Evolutionary conservation across 2,888 invertebrate genomes (phyloP).

Genomic region (Pimpla rufipes): DNA sequence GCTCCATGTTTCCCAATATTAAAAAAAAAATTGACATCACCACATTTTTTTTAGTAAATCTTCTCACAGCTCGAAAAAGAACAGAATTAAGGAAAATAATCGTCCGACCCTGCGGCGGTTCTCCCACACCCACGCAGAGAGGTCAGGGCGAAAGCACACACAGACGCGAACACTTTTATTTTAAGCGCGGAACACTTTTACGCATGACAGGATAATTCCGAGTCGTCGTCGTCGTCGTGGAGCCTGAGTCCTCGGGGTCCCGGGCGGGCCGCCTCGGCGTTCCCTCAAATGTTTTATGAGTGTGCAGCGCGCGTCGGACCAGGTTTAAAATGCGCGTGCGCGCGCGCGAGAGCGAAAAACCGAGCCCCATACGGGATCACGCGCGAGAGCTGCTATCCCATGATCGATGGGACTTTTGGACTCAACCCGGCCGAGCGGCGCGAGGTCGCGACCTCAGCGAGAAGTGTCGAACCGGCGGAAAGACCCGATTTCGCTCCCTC

Average conservation of each 20-base stretch:
- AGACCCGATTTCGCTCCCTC: not conserved
- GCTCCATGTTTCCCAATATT: too few relatives aligned
- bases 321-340: slow-evolving; percentile 54
- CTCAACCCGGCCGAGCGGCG: slow-evolving; percentile 76
- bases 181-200: slow-evolving; percentile 70
- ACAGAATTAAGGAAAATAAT: not conserved
- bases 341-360: slow-evolving; percentile 29
- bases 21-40: too few relatives aligned
- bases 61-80: not conserved
- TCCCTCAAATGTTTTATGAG: slow-evolving; percentile 73
- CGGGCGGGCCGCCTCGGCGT: too few relatives aligned
- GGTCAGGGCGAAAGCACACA: slow-evolving; percentile 44
- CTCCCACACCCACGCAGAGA: slow-evolving; percentile 46
- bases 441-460: slow-evolving; percentile 65
- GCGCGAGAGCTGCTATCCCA: slow-evolving; percentile 72
- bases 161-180: slow-evolving; percentile 24
- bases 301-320: slow-evolving; percentile 70
- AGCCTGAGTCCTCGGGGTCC: slow-evolving; percentile 60
- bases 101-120: slow-evolving; percentile 39
- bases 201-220: slow-evolving; percentile 77
- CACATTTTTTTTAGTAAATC: too few relatives aligned
- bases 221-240: slow-evolving; percentile 77
- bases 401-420: slow-evolving; percentile 80
- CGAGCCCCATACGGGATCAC: slow-evolving; percentile 45
- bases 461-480: slow-evolving; percentile 41